Evolutionary conservation across 2,113 vertebrate species (phyloP).

Genomic region (Arenaria interpres): DNA sequence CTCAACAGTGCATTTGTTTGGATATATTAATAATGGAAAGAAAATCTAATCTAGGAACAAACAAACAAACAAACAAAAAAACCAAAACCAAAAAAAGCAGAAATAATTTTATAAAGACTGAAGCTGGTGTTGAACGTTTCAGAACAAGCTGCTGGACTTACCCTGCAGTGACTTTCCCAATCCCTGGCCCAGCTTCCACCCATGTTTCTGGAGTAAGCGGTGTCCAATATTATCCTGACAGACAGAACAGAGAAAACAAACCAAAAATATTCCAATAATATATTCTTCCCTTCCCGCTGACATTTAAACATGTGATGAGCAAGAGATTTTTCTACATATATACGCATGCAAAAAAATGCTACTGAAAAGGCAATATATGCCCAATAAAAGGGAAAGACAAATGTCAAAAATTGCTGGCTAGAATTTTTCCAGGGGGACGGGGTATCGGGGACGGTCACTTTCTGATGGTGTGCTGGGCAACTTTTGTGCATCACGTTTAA

Average conservation of each 20-base stretch:
- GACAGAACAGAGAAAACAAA: conserved; percentile 95
- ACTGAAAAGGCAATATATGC: conserved; percentile 72
- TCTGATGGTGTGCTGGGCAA: conserved; percentile 84
- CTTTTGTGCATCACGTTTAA: conserved; percentile 71
- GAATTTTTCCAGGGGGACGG: conserved; percentile 68
- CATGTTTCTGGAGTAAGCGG: conserved; percentile 99
- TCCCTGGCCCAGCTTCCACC: conserved; percentile 99
- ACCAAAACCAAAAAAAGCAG: not conserved
- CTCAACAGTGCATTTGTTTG: conserved; percentile 4
- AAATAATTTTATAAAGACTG: not conserved
- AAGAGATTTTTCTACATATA: conserved; percentile 79
- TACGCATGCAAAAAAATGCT: conserved; percentile 84
- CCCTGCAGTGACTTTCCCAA: conserved; percentile 98
- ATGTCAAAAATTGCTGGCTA: conserved; percentile 79
- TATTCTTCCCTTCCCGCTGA: conserved; percentile 89
- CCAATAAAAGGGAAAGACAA: conserved; percentile 75
- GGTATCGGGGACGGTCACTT: conserved; percentile 67
- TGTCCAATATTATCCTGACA: conserved; percentile 99
- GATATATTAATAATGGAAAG: conserved; percentile 30
- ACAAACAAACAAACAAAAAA: not conserved
- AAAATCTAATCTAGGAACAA: conserved; percentile 49
- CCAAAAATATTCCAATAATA: conserved; percentile 99
- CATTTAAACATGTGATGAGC: conserved; percentile 79
- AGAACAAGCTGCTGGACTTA: conserved; percentile 81
- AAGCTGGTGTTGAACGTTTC: not conserved